Conservation (phyloP, 2,888 invertebrate genomes). For the Coenonympha glycerion region DNA sequence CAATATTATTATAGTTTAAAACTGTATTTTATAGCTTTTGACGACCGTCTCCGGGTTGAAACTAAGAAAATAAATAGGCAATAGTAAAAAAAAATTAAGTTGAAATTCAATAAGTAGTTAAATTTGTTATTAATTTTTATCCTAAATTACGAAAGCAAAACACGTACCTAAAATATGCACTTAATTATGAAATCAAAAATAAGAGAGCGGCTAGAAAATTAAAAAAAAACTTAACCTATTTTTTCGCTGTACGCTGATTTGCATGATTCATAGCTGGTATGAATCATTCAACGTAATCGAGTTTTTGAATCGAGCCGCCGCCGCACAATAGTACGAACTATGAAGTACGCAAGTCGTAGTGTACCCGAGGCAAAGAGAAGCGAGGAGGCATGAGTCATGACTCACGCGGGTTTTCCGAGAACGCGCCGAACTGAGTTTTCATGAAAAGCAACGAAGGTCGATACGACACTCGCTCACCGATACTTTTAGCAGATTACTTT, state of each 20-base stretch:
- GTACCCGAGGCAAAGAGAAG: conserved; percentile 61
- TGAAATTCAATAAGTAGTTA: too few species aligned
- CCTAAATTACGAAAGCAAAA: too few species aligned
- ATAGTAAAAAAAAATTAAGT: too few species aligned
- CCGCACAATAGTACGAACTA: conserved; percentile 70
- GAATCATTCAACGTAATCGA: conserved; percentile 72
- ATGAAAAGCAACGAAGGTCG: conserved; percentile 63
- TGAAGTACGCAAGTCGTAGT: conserved; percentile 68
- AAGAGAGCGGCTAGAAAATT: not conserved
- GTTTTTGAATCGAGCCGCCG: conserved; percentile 72
- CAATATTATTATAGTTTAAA: too few species aligned
- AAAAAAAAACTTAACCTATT: not conserved
- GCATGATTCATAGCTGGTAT: conserved; percentile 68
- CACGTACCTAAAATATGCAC: too few species aligned
- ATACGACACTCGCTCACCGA: conserved; percentile 24
- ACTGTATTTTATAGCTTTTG: too few species aligned
- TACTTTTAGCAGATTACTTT: conserved; percentile 13
- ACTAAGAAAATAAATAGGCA: too few species aligned
- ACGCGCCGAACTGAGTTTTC: conserved; percentile 61
- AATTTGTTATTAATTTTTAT: too few species aligned
- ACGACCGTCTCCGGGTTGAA: too few species aligned
- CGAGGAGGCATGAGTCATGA: conserved; percentile 62
- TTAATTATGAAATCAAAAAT: conserved; percentile 12
- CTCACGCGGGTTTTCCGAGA: conserved; percentile 75
- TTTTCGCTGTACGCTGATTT: conserved; percentile 56